Base-by-base conservation (phyloP, 2,888 invertebrate genomes). In the Pycnomerus fuliginosus region DNA sequence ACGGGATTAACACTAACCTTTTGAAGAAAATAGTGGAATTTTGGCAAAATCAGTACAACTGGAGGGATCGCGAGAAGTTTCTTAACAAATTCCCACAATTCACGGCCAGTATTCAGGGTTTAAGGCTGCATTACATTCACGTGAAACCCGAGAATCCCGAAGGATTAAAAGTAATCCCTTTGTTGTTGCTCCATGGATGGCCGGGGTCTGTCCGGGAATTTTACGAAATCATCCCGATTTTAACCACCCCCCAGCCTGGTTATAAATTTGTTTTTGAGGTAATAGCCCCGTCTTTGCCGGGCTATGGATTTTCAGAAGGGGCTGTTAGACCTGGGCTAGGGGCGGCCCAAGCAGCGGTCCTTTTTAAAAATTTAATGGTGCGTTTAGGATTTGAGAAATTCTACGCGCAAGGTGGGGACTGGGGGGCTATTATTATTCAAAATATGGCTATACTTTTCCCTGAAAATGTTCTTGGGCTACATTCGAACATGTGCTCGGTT, bases 181-280 rank as follows among this genome's bases (percentile, higher is more conserved):
- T 90, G 0, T 70, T 89, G 1, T 56, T 93, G 29, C 70, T 87
- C 10, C 92, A 93, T 65, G 93, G 93, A 24, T 93, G 93, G 93
- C 91, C 92, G 0, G 90, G 91, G 1, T 88, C 87, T 0, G 77
- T 90, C 2, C 74, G 82, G 8, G 92, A 93, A 71, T 92, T 90
- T 70, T 84, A 85, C 60, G 81, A 56, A 37, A 40, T 53, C 3
- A 48, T 56, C n/a, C 45, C 49, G 1, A 8, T 37, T 7, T 29
- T 58, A 8, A 50, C 38, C n/a, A 41, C 27, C 3, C 36, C 31
- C 11, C 45, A 50, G 35, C 12, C 23, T 4, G 38, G 34, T 8
- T 15, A 31, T 2, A 15, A 52, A 16, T 38, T 48, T n/a, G 44
- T 48, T 16, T 52, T 52, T 22, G 55, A 58, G 37, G 31, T 55